phyloP scores from a whole-genome alignment of 1,140 invertebrate genomes.

The Aplysia californica region DNA sequence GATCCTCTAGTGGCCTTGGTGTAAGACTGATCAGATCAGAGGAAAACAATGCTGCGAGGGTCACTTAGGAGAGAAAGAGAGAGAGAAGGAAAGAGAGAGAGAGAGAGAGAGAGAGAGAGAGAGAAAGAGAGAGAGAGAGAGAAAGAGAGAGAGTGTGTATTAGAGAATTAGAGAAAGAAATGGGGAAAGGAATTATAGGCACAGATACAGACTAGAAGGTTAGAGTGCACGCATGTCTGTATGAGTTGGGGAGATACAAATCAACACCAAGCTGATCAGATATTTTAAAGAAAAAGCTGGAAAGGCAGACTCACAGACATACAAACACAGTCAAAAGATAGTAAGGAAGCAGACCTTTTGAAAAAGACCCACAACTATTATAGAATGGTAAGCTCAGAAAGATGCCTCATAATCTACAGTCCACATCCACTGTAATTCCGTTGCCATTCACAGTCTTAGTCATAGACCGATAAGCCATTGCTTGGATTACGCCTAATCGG shows the following conservation, averaged over 20 bases:
- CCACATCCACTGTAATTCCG: too few relatives aligned
- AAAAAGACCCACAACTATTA: too few relatives aligned
- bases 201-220: background rate
- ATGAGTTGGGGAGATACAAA: background rate
- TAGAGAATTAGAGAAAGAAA: background rate
- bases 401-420: too few relatives aligned
- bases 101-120: background rate
- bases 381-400: too few relatives aligned
- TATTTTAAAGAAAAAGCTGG: too few relatives aligned
- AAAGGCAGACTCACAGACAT: too few relatives aligned
- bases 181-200: background rate
- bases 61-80: conserved; percentile 4
- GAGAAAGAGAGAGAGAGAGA: background rate
- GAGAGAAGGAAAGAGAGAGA: conserved; percentile 4
- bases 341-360: too few relatives aligned
- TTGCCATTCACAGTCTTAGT: too few relatives aligned
- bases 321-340: too few relatives aligned
- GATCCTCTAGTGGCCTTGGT: background rate
- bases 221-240: background rate
- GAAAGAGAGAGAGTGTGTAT: background rate
- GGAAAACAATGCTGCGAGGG: background rate
- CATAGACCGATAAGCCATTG: too few relatives aligned
- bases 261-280: too few relatives aligned
- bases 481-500: too few relatives aligned
- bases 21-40: background rate